Evolutionary conservation across 2,888 invertebrate species (phyloP).

Genomic region (Meandrusa payeni): DNA sequence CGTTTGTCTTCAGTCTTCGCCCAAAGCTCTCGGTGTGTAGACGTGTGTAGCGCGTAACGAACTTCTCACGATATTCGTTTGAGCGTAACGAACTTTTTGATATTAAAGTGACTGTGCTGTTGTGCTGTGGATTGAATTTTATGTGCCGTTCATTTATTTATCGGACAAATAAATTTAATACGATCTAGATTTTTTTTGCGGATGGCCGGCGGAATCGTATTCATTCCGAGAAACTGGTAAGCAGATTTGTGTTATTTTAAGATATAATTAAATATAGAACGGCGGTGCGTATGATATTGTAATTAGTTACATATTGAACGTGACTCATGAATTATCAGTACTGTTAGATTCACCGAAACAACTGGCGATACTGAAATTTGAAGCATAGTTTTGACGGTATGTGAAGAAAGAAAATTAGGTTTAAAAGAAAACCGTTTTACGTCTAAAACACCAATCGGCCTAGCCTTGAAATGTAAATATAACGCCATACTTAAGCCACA

Average conservation of each 20-base stretch:
- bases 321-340: constrained; percentile 55
- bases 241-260: constrained; percentile 71
- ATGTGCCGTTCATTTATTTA: constrained; percentile 34
- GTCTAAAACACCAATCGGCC: too few relatives aligned
- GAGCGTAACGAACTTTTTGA: constrained; percentile 40
- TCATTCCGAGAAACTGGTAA: constrained; percentile 65
- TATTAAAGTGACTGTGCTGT: constrained; percentile 51
- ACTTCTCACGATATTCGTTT: constrained; percentile 44
- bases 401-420: too few relatives aligned
- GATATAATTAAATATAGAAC: constrained; percentile 75
- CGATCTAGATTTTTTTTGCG: constrained; percentile 39
- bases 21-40: constrained; percentile 50
- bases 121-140: constrained; percentile 35
- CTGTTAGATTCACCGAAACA: constrained; percentile 32
- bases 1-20: constrained; percentile 60
- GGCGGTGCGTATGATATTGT: constrained; percentile 65
- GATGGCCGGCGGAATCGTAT: constrained; percentile 48
- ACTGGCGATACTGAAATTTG: constrained; percentile 15
- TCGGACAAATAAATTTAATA: constrained; percentile 28
- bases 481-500: too few relatives aligned
- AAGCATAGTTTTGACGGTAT: neutral
- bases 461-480: too few relatives aligned
- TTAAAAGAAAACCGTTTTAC: too few relatives aligned
- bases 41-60: constrained; percentile 37
- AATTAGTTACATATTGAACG: constrained; percentile 65